Base-by-base conservation (phyloP, 2,113 vertebrate genomes). In the Laticauda laticaudata region DNA sequence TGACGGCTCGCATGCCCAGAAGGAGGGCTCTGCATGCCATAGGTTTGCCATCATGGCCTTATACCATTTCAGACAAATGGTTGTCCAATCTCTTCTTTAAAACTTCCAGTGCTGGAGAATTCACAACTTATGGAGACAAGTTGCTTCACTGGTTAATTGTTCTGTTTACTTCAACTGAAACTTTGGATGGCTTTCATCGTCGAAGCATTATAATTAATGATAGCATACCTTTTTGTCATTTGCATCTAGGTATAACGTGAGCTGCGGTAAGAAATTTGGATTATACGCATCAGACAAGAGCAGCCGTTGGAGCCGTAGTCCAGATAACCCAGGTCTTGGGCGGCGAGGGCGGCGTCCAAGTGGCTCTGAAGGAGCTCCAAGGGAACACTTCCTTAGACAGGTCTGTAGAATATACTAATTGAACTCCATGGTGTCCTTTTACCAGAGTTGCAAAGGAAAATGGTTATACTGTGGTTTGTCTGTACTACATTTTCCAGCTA, bases 301-400 rank as follows among this genome's bases (percentile, higher is more conserved):
- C 88, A 97, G 96, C 75, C 98, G 98, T 93, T 98, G 98, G 98
- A 98, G 97, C 94, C 98, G 98, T 97, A 98, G 98, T 92, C 97
- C 98, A 24, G 96, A 98, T 93, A 97, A 97, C 95, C 98, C 97
- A 87, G 97, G 96, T 91, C 96, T 98, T 94, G 98, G 98, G 90
- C 98, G 98, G 90, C 98, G 98, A 94, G 98, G 99, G 89, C 98
- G 98, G 95, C 98, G 98, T 92, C 97, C 98, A 51, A 97, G 98
- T 88, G 97, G 98, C 92, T 96, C 98, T 93, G 98, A 98, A 15
- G 98, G 98, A 93, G 96, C 97, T 0, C 95, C 98, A 90, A 98
- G 98, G 96, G 98, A 99, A 51, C 98, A 98, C 96, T 98, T 98
- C 92, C 97, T 98, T 96, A 98, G 97, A 97, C 98, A 98, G 98